Conservation (phyloP, 1,140 invertebrate species). For the Sinella curviseta region DNA sequence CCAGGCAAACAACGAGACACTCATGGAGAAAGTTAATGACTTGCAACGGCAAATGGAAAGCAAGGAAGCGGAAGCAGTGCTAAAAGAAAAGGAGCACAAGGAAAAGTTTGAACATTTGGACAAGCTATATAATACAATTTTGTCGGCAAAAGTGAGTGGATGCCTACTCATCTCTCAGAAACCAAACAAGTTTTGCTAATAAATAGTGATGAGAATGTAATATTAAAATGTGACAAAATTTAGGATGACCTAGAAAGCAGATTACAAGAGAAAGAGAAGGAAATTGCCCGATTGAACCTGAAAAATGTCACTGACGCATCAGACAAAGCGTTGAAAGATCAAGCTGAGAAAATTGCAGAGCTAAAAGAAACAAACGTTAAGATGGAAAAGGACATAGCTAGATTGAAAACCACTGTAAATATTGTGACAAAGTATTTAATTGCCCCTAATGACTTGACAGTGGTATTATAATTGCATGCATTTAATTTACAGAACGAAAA, state of each 20-base stretch:
- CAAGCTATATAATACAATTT: neutral
- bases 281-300: conserved; percentile 24
- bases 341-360: conserved; percentile 38
- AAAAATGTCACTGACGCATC: neutral
- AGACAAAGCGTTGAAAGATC: conserved; percentile 20
- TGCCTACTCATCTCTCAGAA: too few species aligned
- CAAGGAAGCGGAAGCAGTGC: neutral
- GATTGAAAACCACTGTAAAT: conserved; percentile 32
- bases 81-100: neutral
- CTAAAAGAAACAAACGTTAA: conserved; percentile 35
- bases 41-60: neutral
- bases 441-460: neutral
- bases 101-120: neutral
- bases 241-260: neutral
- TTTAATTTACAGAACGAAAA: conserved; percentile 37
- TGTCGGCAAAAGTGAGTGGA: neutral
- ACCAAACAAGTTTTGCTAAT: too few species aligned
- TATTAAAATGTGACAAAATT: too few species aligned
- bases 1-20: neutral
- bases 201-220: too few species aligned
- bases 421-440: neutral
- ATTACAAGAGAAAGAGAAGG: conserved; percentile 12
- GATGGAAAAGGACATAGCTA: conserved; percentile 8
- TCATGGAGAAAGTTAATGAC: neutral
- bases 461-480: neutral